These are phyloP conservation scores for Phyllotreta striolata DNA, from an alignment of 2,888 invertebrate species.

Conservation along the genomic window DNA sequence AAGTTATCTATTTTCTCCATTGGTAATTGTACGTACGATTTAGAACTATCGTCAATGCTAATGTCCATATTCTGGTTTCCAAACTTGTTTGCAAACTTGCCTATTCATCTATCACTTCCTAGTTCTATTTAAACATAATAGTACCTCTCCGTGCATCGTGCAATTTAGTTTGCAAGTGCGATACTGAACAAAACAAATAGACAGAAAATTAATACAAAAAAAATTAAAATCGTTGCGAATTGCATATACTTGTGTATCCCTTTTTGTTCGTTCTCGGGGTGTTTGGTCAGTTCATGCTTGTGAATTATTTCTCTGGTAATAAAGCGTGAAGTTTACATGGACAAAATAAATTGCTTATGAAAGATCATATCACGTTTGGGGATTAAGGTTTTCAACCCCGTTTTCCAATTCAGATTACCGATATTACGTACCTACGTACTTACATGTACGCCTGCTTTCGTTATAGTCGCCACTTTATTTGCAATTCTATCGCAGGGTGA, in stretches of 20 bases:
- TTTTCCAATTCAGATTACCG: conserved; percentile 15
- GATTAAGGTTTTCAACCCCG: conserved; percentile 21
- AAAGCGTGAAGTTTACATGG: conserved; percentile 18
- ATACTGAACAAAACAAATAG: too few relatives aligned
- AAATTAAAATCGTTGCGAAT: too few relatives aligned
- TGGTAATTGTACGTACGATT: too few relatives aligned
- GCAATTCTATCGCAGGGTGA: not conserved
- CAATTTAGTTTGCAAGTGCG: too few relatives aligned
- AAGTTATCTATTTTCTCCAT: too few relatives aligned
- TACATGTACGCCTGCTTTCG: not conserved
- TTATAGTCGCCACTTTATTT: conserved; percentile 3
- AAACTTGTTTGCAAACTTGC: too few relatives aligned
- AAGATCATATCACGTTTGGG: conserved; percentile 16
- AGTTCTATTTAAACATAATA: not conserved
- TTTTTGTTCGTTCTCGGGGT: not conserved
- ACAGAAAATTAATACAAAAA: too few relatives aligned
- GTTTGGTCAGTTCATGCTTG: conserved; percentile 14
- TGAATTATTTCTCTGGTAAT: conserved; percentile 13
- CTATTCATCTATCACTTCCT: not conserved
- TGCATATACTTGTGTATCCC: conserved; percentile 1
- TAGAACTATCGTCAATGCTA: too few relatives aligned
- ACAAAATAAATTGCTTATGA: conserved; percentile 19
- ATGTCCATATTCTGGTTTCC: too few relatives aligned
- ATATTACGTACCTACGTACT: conserved; percentile 7
- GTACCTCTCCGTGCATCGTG: too few relatives aligned